phyloP scores from a whole-genome alignment of 2,888 invertebrate species.

The Habrosyne pyritoides region DNA sequence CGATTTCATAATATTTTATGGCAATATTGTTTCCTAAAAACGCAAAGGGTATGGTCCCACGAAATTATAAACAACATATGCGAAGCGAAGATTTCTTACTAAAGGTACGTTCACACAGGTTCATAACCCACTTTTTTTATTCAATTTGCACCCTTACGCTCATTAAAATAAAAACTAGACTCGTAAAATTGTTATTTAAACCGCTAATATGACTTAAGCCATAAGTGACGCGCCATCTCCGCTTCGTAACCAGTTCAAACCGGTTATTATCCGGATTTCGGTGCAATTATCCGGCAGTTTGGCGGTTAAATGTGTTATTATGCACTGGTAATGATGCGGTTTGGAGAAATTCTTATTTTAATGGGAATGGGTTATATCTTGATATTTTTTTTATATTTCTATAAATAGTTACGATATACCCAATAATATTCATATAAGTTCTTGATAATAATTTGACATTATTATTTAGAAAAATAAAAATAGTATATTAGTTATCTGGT shows the following conservation, averaged over 20 bases:
- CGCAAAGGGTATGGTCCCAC: not conserved
- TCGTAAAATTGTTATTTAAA: constrained; percentile 1
- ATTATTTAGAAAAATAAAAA: not conserved
- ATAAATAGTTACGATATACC: not conserved
- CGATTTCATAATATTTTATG: no score
- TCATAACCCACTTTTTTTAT: not conserved
- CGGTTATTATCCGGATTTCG: constrained; percentile 9
- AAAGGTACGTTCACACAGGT: not conserved
- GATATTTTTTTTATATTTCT: not conserved
- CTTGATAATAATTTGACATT: no score
- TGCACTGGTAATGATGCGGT: not conserved
- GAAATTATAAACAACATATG: not conserved
- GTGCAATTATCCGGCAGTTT: constrained; percentile 10
- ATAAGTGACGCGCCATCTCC: constrained; percentile 7
- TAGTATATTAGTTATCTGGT: no score
- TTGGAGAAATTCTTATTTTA: not conserved
- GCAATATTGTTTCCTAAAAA: not conserved
- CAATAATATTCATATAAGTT: not conserved
- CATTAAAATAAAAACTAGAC: not conserved
- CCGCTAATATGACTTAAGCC: constrained; percentile 6
- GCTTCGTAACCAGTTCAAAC: constrained; percentile 1
- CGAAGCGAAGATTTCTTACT: not conserved
- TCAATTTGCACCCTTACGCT: not conserved
- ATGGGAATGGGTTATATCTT: not conserved
- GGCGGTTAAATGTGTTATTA: constrained; percentile 1